phyloP scores from a whole-genome alignment of 2,797 vertebrate species.

The Margarornis squamiger region DNA sequence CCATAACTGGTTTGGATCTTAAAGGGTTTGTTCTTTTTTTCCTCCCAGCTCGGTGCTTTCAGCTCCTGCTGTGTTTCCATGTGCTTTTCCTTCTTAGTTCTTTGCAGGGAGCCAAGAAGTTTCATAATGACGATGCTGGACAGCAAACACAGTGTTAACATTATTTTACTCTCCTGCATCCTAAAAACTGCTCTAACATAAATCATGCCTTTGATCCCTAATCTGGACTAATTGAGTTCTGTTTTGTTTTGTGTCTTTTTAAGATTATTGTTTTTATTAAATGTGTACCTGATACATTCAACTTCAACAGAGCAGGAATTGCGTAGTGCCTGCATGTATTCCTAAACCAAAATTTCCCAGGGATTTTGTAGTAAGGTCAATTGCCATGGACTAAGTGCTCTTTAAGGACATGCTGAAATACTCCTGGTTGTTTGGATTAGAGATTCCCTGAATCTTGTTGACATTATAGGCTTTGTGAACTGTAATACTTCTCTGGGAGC shows the following conservation, averaged over 20 bases:
- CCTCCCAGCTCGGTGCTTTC: neutral
- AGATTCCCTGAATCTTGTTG: neutral
- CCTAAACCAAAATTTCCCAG: neutral
- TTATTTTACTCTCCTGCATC: neutral
- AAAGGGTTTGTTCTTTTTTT: neutral
- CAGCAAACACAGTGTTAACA: neutral
- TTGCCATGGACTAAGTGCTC: neutral
- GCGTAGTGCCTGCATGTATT: neutral
- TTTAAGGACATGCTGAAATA: slow-evolving; percentile 10
- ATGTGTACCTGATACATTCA: neutral
- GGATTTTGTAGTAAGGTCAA: neutral
- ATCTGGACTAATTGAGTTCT: neutral
- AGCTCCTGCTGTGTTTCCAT: neutral
- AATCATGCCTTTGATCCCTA: neutral
- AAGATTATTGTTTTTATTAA: neutral
- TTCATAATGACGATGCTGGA: neutral
- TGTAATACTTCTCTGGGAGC: neutral
- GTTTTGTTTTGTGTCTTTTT: neutral
- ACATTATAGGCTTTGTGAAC: neutral
- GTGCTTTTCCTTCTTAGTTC: neutral
- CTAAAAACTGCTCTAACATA: neutral
- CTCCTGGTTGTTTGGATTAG: neutral
- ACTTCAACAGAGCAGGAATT: neutral
- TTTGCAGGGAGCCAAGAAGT: neutral
- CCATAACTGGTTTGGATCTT: neutral